Base-by-base conservation (phyloP, 1,140 invertebrate species). In the Oncopeltus fasciatus region DNA sequence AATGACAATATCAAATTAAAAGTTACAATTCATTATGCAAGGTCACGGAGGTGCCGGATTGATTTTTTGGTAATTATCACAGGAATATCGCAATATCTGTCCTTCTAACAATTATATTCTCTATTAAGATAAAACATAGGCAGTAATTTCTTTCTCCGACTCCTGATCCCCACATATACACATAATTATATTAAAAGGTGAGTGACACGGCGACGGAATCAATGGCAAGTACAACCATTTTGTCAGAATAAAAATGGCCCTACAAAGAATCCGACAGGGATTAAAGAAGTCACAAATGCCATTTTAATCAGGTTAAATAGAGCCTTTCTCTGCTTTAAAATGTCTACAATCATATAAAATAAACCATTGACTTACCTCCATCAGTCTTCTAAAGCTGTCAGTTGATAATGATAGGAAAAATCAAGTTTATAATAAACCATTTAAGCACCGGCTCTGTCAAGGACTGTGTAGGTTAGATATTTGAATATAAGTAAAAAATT, bases 201-300 rank as follows among this genome's bases (percentile, higher is more conserved):
- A 53, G 24, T 53, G 49, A 53, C 49, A 53, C n/a, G 49, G 20
- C 21, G 49, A 53, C 26, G 16, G 49, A 53, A 53, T 53, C 49
- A 53, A 53, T 53, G 49, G 26, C 21, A 53, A 53, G 49, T 24
- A 53, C 49, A 53, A 53, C 49, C 49, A 53, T 53, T 53, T 53
- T 53, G 49, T 53, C 49, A 18, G 49, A 53, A 53, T 53, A 53
- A 53, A 53, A 53, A 53, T 53, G 49, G 49, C 49, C 49, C 49
- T 20, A 53, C 49, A 53, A 53, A 53, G 49, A 53, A 53, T 53
- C 49, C 14, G 18, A 24, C 20, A 24, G 26, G 14, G 49, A 53
- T 53, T 24, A 53, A 24, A 53, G 49, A 24, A 24, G 18, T 53
- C 20, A 53, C 26, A 53, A 53, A 24, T 53, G 26, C 20, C 2